These are phyloP conservation scores for Drosophila cracens DNA, from an alignment of 2,888 invertebrate genomes.

Conservation along the genomic window DNA sequence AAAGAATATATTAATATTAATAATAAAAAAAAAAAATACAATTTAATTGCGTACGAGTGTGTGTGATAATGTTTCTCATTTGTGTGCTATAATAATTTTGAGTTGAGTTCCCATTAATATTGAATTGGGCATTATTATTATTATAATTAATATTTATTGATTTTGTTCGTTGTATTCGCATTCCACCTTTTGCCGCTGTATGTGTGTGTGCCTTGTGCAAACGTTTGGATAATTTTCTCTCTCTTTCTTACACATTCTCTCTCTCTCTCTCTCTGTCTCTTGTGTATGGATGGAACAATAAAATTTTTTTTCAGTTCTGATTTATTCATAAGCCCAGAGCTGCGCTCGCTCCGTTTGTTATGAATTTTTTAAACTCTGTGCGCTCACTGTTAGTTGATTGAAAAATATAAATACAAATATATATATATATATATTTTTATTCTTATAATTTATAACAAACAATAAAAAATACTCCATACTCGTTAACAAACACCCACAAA, in stretches of 20 bases:
- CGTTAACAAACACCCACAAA: constrained; percentile 20
- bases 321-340: constrained; percentile 64
- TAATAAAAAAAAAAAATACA: constrained; percentile 25
- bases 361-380: constrained; percentile 63
- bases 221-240: constrained; percentile 68
- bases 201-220: constrained; percentile 68
- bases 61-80: constrained; percentile 32
- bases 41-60: constrained; percentile 73
- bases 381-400: constrained; percentile 57
- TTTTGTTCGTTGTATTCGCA: constrained; percentile 67
- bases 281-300: constrained; percentile 70
- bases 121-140: constrained; percentile 71
- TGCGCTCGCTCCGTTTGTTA: constrained; percentile 41
- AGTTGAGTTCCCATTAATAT: constrained; percentile 73
- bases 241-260: constrained; percentile 2
- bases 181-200: constrained; percentile 53
- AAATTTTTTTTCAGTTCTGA: constrained; percentile 55
- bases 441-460: constrained; percentile 23
- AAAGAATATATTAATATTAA: constrained; percentile 37
- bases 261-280: constrained; percentile 6
- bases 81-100: constrained; percentile 54
- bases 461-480: constrained; percentile 27
- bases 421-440: constrained; percentile 15
- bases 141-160: constrained; percentile 65
- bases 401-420: constrained; percentile 33